Conservation (phyloP, 2,888 invertebrate genomes). For the Podabrus alpinus region DNA sequence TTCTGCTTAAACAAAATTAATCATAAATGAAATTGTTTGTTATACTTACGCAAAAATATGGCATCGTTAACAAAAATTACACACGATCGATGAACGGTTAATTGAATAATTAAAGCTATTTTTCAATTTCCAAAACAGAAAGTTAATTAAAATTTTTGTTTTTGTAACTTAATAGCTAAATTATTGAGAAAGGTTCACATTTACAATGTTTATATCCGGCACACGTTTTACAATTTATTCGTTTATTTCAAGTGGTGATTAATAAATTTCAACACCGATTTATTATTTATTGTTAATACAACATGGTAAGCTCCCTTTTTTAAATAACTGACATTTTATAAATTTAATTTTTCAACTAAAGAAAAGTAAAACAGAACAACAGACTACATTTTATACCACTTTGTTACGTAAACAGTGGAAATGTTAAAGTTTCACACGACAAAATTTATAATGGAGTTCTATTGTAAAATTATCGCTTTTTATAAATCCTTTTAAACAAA, state of each 20-base stretch:
- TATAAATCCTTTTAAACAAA: background rate
- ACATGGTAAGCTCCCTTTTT: background rate
- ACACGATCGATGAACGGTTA: too few relatives aligned
- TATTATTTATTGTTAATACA: background rate
- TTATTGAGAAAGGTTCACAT: background rate
- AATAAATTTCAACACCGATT: background rate
- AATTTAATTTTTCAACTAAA: background rate
- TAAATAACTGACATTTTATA: background rate
- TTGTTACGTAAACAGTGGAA: constrained; percentile 2
- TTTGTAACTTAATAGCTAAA: background rate
- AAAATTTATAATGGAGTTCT: constrained; percentile 1
- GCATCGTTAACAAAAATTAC: background rate
- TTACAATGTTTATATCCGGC: too few relatives aligned
- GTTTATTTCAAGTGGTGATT: too few relatives aligned
- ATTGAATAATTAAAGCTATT: background rate
- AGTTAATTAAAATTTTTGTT: background rate
- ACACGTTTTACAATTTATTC: too few relatives aligned
- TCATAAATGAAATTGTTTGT: background rate
- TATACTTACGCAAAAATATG: background rate
- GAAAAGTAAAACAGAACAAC: background rate
- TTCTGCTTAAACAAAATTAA: background rate
- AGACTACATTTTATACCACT: constrained; percentile 4
- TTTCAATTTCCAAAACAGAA: background rate
- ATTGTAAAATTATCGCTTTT: background rate
- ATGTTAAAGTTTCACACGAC: background rate